phyloP scores from a whole-genome alignment of 2,797 vertebrate genomes.

The Propithecus perrieri region DNA sequence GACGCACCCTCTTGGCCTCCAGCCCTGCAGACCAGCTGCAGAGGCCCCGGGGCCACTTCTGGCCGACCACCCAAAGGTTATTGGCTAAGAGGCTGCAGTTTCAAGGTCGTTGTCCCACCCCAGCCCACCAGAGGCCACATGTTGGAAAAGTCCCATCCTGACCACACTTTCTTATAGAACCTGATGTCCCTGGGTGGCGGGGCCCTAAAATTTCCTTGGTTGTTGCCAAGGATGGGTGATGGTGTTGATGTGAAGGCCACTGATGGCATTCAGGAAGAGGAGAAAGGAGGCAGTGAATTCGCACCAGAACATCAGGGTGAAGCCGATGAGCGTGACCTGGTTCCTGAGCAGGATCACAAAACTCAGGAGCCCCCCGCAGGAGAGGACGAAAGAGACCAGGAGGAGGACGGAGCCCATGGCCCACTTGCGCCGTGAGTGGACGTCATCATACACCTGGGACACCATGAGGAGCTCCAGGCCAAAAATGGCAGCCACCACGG shows the following conservation, averaged over 20 bases:
- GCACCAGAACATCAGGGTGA: conserved; percentile 90
- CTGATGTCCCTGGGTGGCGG: neutral
- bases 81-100: neutral
- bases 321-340: conserved; percentile 80
- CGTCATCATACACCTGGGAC: conserved; percentile 88
- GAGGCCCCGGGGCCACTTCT: neutral
- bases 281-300: conserved; percentile 88
- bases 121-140: neutral
- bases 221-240: conserved; percentile 80
- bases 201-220: conserved; percentile 73
- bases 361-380: conserved; percentile 82
- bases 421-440: conserved; percentile 84
- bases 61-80: neutral
- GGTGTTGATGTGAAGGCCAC: conserved; percentile 87
- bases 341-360: conserved; percentile 86
- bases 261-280: conserved; percentile 89
- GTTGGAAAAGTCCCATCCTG: neutral
- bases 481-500: conserved; percentile 88
- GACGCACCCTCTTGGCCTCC: neutral
- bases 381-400: conserved; percentile 84
- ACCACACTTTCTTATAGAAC: conserved; percentile 5
- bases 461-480: conserved; percentile 91
- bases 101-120: neutral
- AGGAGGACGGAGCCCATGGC: conserved; percentile 85
- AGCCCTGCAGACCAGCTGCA: neutral